Base-by-base conservation (phyloP, 1,140 invertebrate genomes). In the Meloidogyne hapla region DNA sequence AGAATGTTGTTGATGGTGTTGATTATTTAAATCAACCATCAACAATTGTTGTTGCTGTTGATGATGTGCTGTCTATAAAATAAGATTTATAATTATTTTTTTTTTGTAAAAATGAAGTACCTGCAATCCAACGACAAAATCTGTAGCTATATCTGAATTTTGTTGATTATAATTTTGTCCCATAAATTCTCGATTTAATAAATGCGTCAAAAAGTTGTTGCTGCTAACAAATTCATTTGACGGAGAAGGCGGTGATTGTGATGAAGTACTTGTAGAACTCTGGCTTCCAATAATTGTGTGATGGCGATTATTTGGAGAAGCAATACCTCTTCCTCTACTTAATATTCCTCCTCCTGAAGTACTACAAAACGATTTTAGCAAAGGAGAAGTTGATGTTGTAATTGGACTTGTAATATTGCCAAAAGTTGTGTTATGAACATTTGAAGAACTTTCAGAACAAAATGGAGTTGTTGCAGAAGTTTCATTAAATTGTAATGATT, bases 1-100 rank as follows among this genome's bases (percentile, higher is more conserved):
- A n/a, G 48, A 56, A 56, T 56, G 48, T 21, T 56, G 48, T 21
- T 48, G 45, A 48, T 48, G 45, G 15, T 56, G 48, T 21, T 56
- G 48, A 12, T 73, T 64, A 21, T 73, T 64, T 64, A 73, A 62
- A 28, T 73, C 70, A 28, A 73, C 21, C 18, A 62, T 40, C n/a
- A 73, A 64, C n/a, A 73, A 61, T 40, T 61, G 70, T 25, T 73
- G 48, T 56, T 33, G 33, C 33, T 33, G 25, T 67, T 67, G 65
- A 8, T 38, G 13, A 6, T 66, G 21, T 0, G 40, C 65, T 23
- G n/a, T 18, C 65, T 42, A n/a, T 6, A 38, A 66, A 15, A 21
- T n/a, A n/a, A n/a, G n/a, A n/a, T n/a, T n/a, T n/a, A n/a, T n/a
- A n/a, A n/a, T n/a, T n/a, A n/a, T n/a, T n/a, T n/a, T n/a, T n/a